Base-by-base conservation (phyloP, 2,888 invertebrate species). In the Hypomecis punctinalis region DNA sequence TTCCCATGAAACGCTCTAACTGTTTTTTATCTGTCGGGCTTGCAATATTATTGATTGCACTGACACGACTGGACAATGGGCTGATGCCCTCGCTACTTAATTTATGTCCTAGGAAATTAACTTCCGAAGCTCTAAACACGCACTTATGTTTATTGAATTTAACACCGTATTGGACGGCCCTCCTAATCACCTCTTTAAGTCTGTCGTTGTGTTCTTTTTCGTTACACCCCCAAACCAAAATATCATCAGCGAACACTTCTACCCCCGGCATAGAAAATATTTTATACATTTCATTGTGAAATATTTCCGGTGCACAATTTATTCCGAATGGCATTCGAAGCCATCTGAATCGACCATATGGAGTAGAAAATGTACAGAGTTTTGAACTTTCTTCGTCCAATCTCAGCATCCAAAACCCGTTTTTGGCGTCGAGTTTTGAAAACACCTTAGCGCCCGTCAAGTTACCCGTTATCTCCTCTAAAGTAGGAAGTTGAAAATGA, bases 281-380 rank as follows among this genome's bases (percentile, higher is more conserved):
- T 49, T 58, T 58, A 10, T 35, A 57, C 57, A 57, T 57, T 33
- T 59, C 58, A 7, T 51, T 40, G 43, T 59, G 58, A 59, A 59
- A 59, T 36, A 59, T 51, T 45, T 59, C 58, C 2, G 58, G 45
- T 1, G 58, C 58, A n/a, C 51, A 51, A 7, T 59, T 59, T 6
- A 59, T 59, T 9, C 58, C 58, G 8, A 51, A 51, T 23, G 51
- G 58, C 43, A 51, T 43, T 9, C 58, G 35, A 13, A 59, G 51
- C 51, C 51, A 59, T 37, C 49, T 35, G 13, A 10, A 58, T 10
- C 58, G 51, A 9, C 59, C 59, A 37, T 42, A 59, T 3, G 59
- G 60, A 0, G 53, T 60, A 10, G 52, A 46, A 33, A 60, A 60
- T 11, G 60, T 53, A 53, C 60, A 60, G 10, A 60, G 35, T 33